Base-by-base conservation (phyloP, 2,888 invertebrate species). In the Zygothrica quintamaculata region DNA sequence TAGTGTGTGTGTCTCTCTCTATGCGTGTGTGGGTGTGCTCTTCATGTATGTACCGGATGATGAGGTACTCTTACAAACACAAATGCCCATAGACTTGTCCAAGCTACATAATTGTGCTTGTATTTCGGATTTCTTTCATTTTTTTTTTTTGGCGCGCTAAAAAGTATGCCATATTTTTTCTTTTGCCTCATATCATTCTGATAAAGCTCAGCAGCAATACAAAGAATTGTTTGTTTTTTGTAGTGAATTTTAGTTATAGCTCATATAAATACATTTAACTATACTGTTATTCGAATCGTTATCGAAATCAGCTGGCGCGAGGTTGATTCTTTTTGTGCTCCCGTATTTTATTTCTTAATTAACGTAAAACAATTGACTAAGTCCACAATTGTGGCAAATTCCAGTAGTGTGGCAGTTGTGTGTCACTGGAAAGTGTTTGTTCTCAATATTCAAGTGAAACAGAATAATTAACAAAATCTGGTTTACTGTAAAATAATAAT, bases 81-180 rank as follows among this genome's bases (percentile, higher is more conserved):
- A 50, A 67, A 74, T 74, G 39, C 53, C 62, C 40, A 58, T 74
- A 51, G 71, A 62, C 69, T 62, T 52, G 71, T 31, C 33, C 58
- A 15, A 55, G 57, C 56, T 74, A 64, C 64, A 85, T 74, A 74
- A 68, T 71, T 71, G 65, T 51, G 72, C 71, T 71, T 70, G 71
- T 66, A 70, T 70, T 60, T 66, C 44, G 64, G 48, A 56, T 61
- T 68, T 48, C 34, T 70, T 55, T 33, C n/a, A n/a, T 36, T 61
- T 37, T 42, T 37, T 33, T 48, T 50, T 50, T 46, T 26, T 42
- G 15, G 55, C 29, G 50, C 67, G 48, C 68, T 74, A 25, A 77
- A 77, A 74, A 73, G 74, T 74, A 65, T 74, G 77, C 74, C 73
- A 68, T 73, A 22, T 56, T 73, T 65, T 73, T 61, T 48, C 15